These are phyloP conservation scores for Ennomos erosarius DNA, from an alignment of 2,888 invertebrate genomes.

Conservation along the genomic window DNA sequence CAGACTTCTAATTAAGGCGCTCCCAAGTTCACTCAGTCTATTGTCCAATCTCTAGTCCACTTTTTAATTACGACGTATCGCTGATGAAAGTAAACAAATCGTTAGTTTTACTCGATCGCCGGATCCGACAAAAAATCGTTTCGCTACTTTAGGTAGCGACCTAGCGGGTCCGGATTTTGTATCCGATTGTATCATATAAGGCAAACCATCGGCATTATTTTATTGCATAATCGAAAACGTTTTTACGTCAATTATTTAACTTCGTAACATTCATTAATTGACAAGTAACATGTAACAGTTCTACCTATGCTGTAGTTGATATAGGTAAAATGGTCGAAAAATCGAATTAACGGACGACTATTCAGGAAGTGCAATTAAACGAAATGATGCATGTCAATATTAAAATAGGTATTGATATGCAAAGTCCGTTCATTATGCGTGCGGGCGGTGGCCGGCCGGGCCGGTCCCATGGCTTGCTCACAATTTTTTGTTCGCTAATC, in stretches of 20 bases:
- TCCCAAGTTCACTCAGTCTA: slow-evolving; percentile 47
- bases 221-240: slow-evolving; percentile 67
- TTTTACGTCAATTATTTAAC: slow-evolving; percentile 78
- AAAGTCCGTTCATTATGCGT: slow-evolving; percentile 72
- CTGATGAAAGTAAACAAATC: slow-evolving; percentile 58
- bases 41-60: slow-evolving; percentile 44
- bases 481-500: slow-evolving; percentile 77
- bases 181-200: slow-evolving; percentile 58
- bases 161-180: slow-evolving; percentile 46
- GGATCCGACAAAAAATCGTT: slow-evolving; percentile 50
- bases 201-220: slow-evolving; percentile 64
- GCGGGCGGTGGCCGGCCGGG: slow-evolving; percentile 66
- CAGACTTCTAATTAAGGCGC: slow-evolving; percentile 58
- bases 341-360: slow-evolving; percentile 56
- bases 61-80: slow-evolving; percentile 55
- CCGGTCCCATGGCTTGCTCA: slow-evolving; percentile 72
- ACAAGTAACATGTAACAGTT: slow-evolving; percentile 68
- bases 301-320: slow-evolving; percentile 41
- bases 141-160: slow-evolving; percentile 56
- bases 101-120: slow-evolving; percentile 44
- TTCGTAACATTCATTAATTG: slow-evolving; percentile 72
- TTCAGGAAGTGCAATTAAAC: slow-evolving; percentile 81
- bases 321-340: slow-evolving; percentile 44
- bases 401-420: slow-evolving; percentile 82
- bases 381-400: slow-evolving; percentile 83